Conservation (phyloP, 2,888 invertebrate species). For the Mesoligia furuncula region DNA sequence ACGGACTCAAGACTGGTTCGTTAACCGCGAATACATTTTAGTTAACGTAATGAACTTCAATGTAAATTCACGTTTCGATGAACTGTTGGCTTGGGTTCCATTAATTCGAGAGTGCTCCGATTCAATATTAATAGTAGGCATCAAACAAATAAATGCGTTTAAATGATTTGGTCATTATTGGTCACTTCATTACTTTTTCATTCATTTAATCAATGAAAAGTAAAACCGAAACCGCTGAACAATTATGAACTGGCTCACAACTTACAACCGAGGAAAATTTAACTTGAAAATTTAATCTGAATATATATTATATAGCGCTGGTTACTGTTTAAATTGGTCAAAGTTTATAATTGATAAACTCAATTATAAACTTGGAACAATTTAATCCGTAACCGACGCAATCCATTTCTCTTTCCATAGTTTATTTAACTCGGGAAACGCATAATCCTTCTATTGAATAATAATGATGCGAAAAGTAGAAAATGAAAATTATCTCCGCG, state of each 20-base stretch:
- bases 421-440: not conserved
- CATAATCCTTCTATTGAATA: conserved; percentile 19
- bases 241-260: not conserved
- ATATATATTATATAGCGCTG: not conserved
- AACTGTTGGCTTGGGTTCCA: not conserved
- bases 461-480: not conserved
- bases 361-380: no score
- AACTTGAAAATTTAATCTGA: not conserved
- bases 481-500: not conserved
- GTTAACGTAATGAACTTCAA: not conserved
- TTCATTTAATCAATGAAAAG: not conserved
- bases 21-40: not conserved
- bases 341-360: no score
- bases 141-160: not conserved
- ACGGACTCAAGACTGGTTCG: not conserved
- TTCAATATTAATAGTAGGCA: not conserved
- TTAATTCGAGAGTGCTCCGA: not conserved
- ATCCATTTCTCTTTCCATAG: not conserved
- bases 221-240: not conserved
- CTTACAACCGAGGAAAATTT: not conserved
- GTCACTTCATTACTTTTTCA: not conserved
- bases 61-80: conserved; percentile 16
- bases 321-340: no score
- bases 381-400: not conserved
- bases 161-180: not conserved